phyloP scores from a whole-genome alignment of 2,113 vertebrate species.

The Meles meles region DNA sequence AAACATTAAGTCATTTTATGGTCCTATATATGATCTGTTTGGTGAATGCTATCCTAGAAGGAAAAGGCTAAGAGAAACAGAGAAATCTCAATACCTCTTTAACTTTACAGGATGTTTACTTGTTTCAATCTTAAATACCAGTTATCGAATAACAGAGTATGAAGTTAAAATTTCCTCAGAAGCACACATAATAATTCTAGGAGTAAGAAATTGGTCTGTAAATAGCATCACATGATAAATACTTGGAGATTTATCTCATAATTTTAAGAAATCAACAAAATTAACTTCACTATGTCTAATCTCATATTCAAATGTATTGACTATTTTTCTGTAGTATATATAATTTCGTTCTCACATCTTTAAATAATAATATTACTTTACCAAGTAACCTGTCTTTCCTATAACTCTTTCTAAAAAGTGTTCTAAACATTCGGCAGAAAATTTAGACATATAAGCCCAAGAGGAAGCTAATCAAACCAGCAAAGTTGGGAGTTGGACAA shows the following conservation, averaged over 20 bases:
- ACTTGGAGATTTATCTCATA: background rate
- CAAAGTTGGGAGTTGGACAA: background rate
- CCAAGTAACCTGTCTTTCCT: background rate
- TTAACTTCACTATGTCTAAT: conserved; percentile 7
- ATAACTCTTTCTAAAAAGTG: background rate
- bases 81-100: background rate
- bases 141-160: conserved; percentile 18
- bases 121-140: conserved; percentile 21
- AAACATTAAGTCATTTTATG: background rate
- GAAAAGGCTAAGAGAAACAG: background rate
- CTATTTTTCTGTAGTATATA: background rate
- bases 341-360: background rate
- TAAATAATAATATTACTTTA: conserved; percentile 24
- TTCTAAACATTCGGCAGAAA: background rate
- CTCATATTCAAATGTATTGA: conserved; percentile 25
- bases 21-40: background rate
- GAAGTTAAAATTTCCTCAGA: conserved; percentile 35
- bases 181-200: conserved; percentile 29
- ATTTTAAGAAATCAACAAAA: conserved; percentile 56
- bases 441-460: background rate
- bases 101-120: background rate
- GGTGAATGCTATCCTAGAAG: background rate
- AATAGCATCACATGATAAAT: conserved; percentile 27
- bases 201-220: conserved; percentile 19
- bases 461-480: background rate